Percentiles rank a stretch among this genome's conserved stretches.
phyloP scores from a whole-genome alignment of 2,888 invertebrate species.

The Epinotia brunnichana region DNA sequence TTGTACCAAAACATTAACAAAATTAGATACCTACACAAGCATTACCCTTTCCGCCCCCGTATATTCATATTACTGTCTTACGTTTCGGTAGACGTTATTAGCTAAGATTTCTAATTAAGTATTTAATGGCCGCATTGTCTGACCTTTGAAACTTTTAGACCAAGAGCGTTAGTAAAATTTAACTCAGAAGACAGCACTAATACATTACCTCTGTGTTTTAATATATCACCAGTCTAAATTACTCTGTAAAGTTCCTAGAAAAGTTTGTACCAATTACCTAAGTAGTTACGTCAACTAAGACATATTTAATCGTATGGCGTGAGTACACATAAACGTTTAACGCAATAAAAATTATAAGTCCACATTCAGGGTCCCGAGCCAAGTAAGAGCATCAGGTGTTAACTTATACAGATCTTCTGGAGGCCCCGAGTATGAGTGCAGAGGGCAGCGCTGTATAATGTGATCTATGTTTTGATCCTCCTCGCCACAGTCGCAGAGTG shows the following conservation, averaged over 20 bases:
- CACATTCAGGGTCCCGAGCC: too few relatives aligned
- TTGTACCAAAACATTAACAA: not conserved
- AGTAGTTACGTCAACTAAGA: too few relatives aligned
- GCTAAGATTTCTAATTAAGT: not conserved
- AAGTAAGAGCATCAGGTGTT: too few relatives aligned
- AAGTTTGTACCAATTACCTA: not conserved
- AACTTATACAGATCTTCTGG: too few relatives aligned
- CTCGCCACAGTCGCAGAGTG: too few relatives aligned
- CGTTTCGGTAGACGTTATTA: not conserved
- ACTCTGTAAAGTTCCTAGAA: too few relatives aligned
- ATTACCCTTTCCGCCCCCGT: not conserved
- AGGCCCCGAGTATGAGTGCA: too few relatives aligned
- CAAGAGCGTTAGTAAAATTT: not conserved
- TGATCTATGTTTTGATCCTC: too few relatives aligned
- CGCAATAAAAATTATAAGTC: too few relatives aligned
- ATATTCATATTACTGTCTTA: not conserved
- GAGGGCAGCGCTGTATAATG: too few relatives aligned
- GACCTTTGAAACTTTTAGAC: not conserved
- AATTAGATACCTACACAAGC: not conserved
- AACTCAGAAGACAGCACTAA: not conserved
- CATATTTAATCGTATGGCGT: too few relatives aligned
- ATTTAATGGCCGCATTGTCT: not conserved
- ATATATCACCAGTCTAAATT: not conserved
- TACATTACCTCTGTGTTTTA: constrained; percentile 8
- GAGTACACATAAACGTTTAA: too few relatives aligned